Conservation (phyloP, 64 coral and sea anemone genomes). For the Montipora sp. region DNA sequence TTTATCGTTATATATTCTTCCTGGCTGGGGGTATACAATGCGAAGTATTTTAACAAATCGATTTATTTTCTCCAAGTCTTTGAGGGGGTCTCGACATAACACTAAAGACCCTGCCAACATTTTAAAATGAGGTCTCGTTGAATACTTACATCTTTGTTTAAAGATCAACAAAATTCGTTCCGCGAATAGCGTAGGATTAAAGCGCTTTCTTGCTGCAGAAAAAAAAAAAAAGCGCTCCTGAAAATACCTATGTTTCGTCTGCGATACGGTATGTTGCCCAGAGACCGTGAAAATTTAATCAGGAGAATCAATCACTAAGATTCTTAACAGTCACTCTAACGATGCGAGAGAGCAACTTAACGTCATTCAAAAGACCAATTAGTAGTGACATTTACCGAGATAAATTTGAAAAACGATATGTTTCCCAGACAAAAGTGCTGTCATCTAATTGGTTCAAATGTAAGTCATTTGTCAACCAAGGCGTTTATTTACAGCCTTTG, state of each 20-base stretch:
- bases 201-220: background rate
- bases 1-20: background rate
- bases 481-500: background rate
- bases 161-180: background rate
- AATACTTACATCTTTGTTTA: background rate
- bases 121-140: background rate
- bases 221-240: background rate
- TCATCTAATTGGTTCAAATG: background rate
- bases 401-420: slow-evolving; percentile 6
- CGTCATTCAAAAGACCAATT: slow-evolving; percentile 19
- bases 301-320: slow-evolving; percentile 9
- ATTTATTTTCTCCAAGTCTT: slow-evolving; percentile 21
- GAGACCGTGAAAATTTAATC: slow-evolving; percentile 16
- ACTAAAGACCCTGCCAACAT: background rate
- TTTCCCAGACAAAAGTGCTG: slow-evolving; percentile 3
- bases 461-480: background rate
- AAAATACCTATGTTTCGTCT: background rate
- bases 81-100: slow-evolving; percentile 4
- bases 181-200: background rate
- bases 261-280: background rate
- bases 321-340: slow-evolving; percentile 22
- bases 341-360: background rate
- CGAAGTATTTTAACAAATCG: slow-evolving; percentile 26
- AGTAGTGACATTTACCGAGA: slow-evolving; percentile 15
- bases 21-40: slow-evolving; percentile 3